A percentile compares a stretch with the other conserved stretches of the same genome.
Conservation (phyloP, 1,140 invertebrate species). For the Portunus trituberculatus region DNA sequence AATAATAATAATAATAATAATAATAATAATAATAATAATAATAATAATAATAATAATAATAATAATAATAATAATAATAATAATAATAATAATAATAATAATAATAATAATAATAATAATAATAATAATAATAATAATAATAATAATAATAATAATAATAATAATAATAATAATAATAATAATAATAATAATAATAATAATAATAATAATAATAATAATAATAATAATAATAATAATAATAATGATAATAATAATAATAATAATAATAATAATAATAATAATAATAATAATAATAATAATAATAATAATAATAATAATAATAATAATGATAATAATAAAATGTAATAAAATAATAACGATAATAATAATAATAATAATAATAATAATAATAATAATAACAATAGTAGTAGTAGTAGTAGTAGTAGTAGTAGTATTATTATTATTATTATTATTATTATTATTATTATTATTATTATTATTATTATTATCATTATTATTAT, state of each 20-base stretch:
- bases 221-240: background rate
- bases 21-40: background rate
- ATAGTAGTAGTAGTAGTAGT: background rate
- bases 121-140: background rate
- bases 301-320: background rate
- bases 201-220: background rate
- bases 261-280: background rate
- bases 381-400: background rate
- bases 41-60: background rate
- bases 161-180: background rate
- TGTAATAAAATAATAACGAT: background rate
- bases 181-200: background rate
- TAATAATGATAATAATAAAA: background rate
- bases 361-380: background rate
- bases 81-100: background rate
- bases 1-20: background rate
- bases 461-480: constrained; percentile 36
- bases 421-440: constrained; percentile 12
- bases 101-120: background rate
- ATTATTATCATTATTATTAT: constrained; percentile 40
- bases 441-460: constrained; percentile 40
- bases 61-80: background rate
- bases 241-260: background rate
- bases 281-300: constrained; percentile 10
- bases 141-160: background rate